Evolutionary conservation across 2,797 vertebrate species (phyloP), one percentile per base, ranked within the genome.

Genomic region (Chromobotia macracanthus): DNA sequence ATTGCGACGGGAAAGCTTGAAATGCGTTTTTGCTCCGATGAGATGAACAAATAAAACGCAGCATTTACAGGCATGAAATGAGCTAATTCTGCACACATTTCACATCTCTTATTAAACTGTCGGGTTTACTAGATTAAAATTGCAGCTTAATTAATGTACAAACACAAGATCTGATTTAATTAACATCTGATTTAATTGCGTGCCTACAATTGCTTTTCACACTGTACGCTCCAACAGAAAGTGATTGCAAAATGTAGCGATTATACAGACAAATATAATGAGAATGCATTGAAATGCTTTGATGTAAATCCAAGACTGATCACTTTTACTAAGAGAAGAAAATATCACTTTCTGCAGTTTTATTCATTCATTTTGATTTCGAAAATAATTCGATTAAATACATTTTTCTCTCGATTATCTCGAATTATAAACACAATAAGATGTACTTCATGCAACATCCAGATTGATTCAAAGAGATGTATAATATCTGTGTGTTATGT

Each of bases 141-240:
- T 91, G 90, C 79, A 89, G 90, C 92, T 93, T 92, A 91, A 93
- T 93, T 93, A 93, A 92, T 89, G 91, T 89, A 93, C 92, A 93
- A 94, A 84, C 93, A 94, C 93, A 91, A 93, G 92, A 94, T 94
- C 93, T 90, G 92, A 94, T 94, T 94, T 94, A 94, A 94, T 94
- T 94, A 94, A 92, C 91, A 93, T 93, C 92, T 91, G 91, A 93
- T 94, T 93, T 93, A 93, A 93, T 93, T 93, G 91, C 93, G 90
- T 89, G 90, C 86, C 88, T 81, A 90, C 90, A 89, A 92, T 92
- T 93, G 89, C 89, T 88, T 87, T 85, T 88, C 88, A 86, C 89
- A 87, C 84, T 83, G 79, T 75, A 87, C 77, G 89, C 88, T 90
- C 89, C 87, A 90, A 92, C 89, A 82, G 91, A 88, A 90, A 88